Evolutionary conservation across 2,888 invertebrate genomes (phyloP).

Genomic region (Oscheius sp.): DNA sequence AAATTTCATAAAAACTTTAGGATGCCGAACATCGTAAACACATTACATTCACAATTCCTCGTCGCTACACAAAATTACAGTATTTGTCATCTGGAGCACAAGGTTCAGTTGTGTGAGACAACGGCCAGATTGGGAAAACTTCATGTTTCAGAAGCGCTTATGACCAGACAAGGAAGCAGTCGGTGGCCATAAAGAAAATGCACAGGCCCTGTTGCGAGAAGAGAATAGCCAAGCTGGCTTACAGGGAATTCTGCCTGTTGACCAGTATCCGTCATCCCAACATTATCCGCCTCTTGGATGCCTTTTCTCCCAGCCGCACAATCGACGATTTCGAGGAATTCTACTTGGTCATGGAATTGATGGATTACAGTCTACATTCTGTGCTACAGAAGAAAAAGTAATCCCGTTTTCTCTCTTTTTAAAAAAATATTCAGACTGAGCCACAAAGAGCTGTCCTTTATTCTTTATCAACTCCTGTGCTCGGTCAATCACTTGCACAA

Average conservation of each 20-base stretch:
- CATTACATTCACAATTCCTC: constrained; percentile 49
- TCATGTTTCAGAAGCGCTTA: constrained; percentile 86
- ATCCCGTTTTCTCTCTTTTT: background rate
- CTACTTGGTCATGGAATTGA: constrained; percentile 88
- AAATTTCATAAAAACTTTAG: constrained; percentile 24
- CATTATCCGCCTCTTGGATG: constrained; percentile 96
- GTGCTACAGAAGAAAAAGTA: constrained; percentile 47
- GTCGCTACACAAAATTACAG: constrained; percentile 47
- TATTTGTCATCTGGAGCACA: constrained; percentile 59
- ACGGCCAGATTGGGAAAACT: background rate
- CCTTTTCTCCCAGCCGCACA: constrained; percentile 96
- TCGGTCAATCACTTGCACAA: constrained; percentile 99
- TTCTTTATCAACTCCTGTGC: constrained; percentile 99
- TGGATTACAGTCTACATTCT: constrained; percentile 59
- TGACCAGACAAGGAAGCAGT: constrained; percentile 88
- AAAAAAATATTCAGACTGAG: constrained; percentile 79
- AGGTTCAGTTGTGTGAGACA: constrained; percentile 59
- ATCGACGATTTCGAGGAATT: constrained; percentile 99
- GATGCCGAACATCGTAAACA: constrained; percentile 40
- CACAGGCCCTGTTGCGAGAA: constrained; percentile 99
- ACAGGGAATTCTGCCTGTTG: constrained; percentile 99
- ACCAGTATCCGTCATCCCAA: constrained; percentile 99
- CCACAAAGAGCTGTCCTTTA: constrained; percentile 98
- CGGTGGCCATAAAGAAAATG: constrained; percentile 98
- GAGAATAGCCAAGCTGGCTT: constrained; percentile 96